phyloP scores from a whole-genome alignment of 1,140 invertebrate species.

The Sminthurinus signatus region DNA sequence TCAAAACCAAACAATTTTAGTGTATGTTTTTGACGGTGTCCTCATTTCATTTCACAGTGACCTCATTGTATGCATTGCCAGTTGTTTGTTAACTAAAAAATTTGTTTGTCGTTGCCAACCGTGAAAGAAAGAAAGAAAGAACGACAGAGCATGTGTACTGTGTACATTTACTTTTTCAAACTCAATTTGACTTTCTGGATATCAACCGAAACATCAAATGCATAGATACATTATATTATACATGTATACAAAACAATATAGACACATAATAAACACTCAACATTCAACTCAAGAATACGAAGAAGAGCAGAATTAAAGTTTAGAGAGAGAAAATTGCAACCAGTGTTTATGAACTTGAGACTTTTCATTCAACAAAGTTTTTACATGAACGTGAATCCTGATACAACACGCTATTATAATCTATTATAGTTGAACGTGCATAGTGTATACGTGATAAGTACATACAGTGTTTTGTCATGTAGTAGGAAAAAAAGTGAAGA shows the following conservation, averaged over 20 bases:
- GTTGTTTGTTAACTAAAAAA: no score
- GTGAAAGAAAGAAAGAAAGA: no score
- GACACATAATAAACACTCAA: neutral
- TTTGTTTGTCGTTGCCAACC: no score
- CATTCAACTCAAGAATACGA: neutral
- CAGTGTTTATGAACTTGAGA: neutral
- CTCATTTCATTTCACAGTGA: no score
- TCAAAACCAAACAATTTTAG: no score
- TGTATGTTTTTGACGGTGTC: no score
- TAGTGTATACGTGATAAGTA: neutral
- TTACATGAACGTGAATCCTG: neutral
- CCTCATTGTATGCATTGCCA: no score
- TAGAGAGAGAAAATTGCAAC: neutral
- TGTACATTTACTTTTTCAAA: no score
- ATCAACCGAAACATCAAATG: neutral
- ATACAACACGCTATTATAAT: neutral
- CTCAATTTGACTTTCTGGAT: no score
- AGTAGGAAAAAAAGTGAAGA: neutral
- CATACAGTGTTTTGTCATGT: neutral
- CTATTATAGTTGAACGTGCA: neutral
- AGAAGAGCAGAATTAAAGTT: neutral
- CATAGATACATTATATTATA: neutral
- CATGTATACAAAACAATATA: neutral
- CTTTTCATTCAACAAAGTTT: neutral
- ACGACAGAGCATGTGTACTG: no score